Evolutionary conservation across 2,113 vertebrate species (phyloP), one percentile per base, ranked within the genome.

Genomic region (Cromileptes altivelis): DNA sequence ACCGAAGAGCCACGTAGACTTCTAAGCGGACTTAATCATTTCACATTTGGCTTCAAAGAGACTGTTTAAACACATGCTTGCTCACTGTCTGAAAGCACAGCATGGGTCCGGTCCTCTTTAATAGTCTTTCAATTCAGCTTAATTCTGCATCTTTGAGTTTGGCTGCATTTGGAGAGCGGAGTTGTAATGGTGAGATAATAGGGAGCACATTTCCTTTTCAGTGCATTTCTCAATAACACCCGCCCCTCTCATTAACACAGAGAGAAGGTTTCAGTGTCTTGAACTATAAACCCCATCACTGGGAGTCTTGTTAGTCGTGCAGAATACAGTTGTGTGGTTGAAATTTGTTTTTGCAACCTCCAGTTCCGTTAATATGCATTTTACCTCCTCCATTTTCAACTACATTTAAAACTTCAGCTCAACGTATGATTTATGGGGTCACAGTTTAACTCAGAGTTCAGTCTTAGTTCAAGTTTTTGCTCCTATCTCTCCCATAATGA

Each of bases 21-120:
- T 93, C 87, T 89, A 80, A 93, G 90, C 73, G 52, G 72, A 88
- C 93, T 90, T 90, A 91, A 93, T 93, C 84, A 92, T 92, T 93
- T 93, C 89, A 88, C 85, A 88, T 93, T 94, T 91, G 82, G 90
- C 92, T 93, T 93, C 93, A 94, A 93, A 94, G 91, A 82, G 88
- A 90, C 87, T 90, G 63, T 82, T 90, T 88, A 87, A 91, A 89
- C 85, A 87, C 86, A 89, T 40, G 84, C 84, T 91, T 87, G 89
- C 85, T 90, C 80, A 60, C 82, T 67, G 82, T 85, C 84, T 90
- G 87, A 87, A 75, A 87, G 78, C 86, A 37, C 84, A 82, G 89
- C 90, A 79, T 68, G 89, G 64, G 67, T 74, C 80, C 61, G 40
- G 50, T 81, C 69, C 77, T 81, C 81, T 93, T 86, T 70, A 81